phyloP scores from a whole-genome alignment of 2,113 vertebrate genomes.

The Trematomus loennbergii region DNA sequence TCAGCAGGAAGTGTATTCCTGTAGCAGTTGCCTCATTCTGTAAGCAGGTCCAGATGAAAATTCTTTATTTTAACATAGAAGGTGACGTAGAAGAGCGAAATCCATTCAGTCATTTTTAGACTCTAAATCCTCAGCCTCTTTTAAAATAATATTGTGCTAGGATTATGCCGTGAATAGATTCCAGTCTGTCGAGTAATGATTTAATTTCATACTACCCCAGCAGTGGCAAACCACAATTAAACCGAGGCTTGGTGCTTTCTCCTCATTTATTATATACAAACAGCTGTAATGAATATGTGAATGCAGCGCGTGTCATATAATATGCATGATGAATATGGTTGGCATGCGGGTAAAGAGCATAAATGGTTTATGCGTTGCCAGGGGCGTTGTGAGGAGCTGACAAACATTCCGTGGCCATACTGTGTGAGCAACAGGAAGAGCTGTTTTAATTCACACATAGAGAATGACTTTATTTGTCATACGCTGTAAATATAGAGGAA shows the following conservation, averaged over 20 bases:
- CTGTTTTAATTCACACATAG: constrained; percentile 32
- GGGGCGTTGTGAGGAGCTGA: constrained; percentile 22
- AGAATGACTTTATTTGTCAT: background rate
- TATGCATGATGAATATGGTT: constrained; percentile 53
- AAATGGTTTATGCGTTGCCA: constrained; percentile 42
- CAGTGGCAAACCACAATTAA: constrained; percentile 48
- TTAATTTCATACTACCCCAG: constrained; percentile 53
- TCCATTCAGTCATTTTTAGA: constrained; percentile 49
- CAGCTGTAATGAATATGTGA: constrained; percentile 53
- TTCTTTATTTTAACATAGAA: background rate
- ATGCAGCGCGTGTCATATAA: constrained; percentile 39
- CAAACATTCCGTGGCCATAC: constrained; percentile 7
- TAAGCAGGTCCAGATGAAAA: background rate
- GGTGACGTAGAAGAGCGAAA: constrained; percentile 14
- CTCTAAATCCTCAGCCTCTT: constrained; percentile 48
- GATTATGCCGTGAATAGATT: constrained; percentile 56
- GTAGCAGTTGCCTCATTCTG: background rate
- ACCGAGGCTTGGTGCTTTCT: constrained; percentile 19
- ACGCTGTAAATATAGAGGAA: background rate
- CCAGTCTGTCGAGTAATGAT: constrained; percentile 51
- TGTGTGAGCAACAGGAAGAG: constrained; percentile 21
- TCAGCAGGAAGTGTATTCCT: background rate
- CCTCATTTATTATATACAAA: constrained; percentile 57
- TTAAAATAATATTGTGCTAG: constrained; percentile 34
- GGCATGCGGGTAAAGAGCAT: constrained; percentile 16